Base-by-base conservation (phyloP, 2,113 vertebrate genomes). In the Cyprichromis sp. region DNA sequence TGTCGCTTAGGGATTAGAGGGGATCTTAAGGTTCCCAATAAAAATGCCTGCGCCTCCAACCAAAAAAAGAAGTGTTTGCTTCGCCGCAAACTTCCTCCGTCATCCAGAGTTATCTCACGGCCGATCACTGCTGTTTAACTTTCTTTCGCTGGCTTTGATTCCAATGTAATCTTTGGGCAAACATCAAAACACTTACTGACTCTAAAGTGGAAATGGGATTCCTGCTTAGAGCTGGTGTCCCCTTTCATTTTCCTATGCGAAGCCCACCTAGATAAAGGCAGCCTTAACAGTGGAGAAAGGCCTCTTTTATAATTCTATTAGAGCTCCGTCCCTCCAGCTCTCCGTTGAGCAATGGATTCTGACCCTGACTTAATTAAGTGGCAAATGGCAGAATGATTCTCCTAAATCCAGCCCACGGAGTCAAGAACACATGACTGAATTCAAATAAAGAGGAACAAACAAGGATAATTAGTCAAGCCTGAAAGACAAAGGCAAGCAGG, bases 381-480 rank as follows among this genome's bases (percentile, higher is more conserved):
- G 94, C 94, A 95, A 96, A 96, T 94, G 93, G 96, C 95, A 92
- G 95, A 96, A 96, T 95, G 95, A 96, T 96, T 96, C 94, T 95
- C 95, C 95, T 93, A 89, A 93, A 94, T 94, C 95, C 93, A 82
- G 92, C 95, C 95, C 94, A 94, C 93, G 76, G 94, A 96, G 95
- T 96, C 95, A 96, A 95, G 93, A 96, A 96, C 96, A 96, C 96
- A 96, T 96, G 96, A 97, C 94, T 95, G 96, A 84, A 92, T 95
- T 92, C 94, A 96, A 95, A 97, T 95, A 94, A 96, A 95, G 95
- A 96, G 94, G 93, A 94, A 97, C 96, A 97, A 97, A 97, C 96
- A 96, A 94, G 95, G 95, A 94, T 96, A 96, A 97, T 97, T 97
- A 97, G 95, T 96, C 95, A 96, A 95, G 94, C 95, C 91, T 94